Base-by-base conservation (phyloP, 2,797 vertebrate species). In the Pseudochirops corinnae region DNA sequence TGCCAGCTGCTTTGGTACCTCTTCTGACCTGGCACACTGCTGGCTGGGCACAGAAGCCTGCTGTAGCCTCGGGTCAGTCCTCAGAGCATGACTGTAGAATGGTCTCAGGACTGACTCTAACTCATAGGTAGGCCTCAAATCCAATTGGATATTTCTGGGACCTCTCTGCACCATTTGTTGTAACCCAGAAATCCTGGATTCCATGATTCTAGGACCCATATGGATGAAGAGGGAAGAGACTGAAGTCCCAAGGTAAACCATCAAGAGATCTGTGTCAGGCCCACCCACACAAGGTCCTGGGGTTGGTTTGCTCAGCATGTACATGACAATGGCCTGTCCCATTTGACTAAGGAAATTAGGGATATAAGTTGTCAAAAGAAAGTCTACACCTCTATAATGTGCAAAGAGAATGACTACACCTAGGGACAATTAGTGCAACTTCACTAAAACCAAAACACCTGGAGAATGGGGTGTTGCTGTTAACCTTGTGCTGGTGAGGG, bases 371-470 rank as follows among this genome's bases (percentile, higher is more conserved):
- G 11, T 26, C 46, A 91, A 29, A 94, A 52, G 56, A 95, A 92
- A 93, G 90, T 87, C 60, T 67, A 26, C 92, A 93, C 96, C 87
- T 94, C 90, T 91, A 24, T 5, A 60, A 91, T 53, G 55, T 91
- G 87, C 31, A 56, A 92, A 82, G 21, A 82, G 74, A 82, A 90
- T 56, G 55, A 31, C 26, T 50, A 55, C 58, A 1, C 60, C 52
- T 1, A 82, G 90, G 91, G 95, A 56, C 0, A 1, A 16, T 0
- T 28, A 50, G 5, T 28, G 67, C 31, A 53, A 91, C 90, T 39
- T 1, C 46, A 82, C 0, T 3, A 33, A 91, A 90, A 82, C n/a
- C 53, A 12, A 10, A 67, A 82, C 55, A 56, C 33, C 33, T 91
- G 52, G 91, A 94, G 94, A 74, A 11, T 24, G 55, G 16, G 2